A percentile compares a stretch with the other conserved stretches of the same genome.
phyloP scores from a whole-genome alignment of 37 sponge, comb jelly and placozoan species.

The Ephydatia muelleri region DNA sequence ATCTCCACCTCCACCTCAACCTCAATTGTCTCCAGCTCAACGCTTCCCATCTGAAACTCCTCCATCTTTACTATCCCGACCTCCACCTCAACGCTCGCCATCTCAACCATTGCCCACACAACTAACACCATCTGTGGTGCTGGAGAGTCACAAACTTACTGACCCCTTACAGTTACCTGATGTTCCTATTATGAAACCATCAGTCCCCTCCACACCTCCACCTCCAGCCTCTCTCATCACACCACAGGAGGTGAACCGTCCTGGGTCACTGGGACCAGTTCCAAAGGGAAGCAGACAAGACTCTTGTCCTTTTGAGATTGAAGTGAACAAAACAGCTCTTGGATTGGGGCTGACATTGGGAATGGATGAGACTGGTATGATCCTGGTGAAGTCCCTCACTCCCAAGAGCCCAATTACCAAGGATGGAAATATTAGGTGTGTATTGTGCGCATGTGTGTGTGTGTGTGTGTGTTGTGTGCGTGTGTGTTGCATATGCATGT shows the following conservation, averaged over 20 bases:
- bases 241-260: background rate
- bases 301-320: slow-evolving; percentile 71
- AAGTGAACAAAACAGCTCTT: slow-evolving; percentile 55
- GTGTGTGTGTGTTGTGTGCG: too few species aligned
- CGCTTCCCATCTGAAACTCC: background rate
- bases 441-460: slow-evolving; percentile 35
- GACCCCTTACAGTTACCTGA: too few species aligned
- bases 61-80: background rate
- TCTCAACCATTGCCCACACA: background rate
- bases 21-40: background rate
- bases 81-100: background rate
- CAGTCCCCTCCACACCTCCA: background rate
- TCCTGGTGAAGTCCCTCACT: slow-evolving; percentile 48
- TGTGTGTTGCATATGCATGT: too few species aligned
- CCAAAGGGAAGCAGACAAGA: slow-evolving; percentile 34
- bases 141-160: too few species aligned
- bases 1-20: background rate
- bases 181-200: background rate
- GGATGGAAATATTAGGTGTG: slow-evolving; percentile 73
- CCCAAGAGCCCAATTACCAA: slow-evolving; percentile 54
- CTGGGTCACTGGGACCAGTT: slow-evolving; percentile 29
- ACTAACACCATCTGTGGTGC: background rate
- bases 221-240: too few species aligned
- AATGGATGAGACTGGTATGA: slow-evolving; percentile 39
- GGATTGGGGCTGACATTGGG: slow-evolving; percentile 59